Conservation (phyloP, 2,797 vertebrate genomes). For the Luscinia megarhynchos region DNA sequence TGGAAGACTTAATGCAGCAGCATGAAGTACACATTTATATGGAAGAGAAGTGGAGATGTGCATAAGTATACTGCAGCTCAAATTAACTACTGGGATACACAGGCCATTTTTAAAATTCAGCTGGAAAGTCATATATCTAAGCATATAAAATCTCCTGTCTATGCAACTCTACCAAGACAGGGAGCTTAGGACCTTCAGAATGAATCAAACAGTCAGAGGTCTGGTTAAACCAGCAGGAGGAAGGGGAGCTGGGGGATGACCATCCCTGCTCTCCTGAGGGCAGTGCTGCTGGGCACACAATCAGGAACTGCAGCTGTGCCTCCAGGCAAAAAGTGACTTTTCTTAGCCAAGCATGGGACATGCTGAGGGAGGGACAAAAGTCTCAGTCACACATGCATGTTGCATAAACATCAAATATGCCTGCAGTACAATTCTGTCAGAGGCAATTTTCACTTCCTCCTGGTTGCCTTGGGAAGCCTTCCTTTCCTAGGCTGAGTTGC, state of each 20-base stretch:
- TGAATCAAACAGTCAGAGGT: background rate
- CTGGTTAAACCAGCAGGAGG: background rate
- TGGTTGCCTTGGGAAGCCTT: background rate
- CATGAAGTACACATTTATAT: background rate
- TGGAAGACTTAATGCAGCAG: background rate
- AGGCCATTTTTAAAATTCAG: background rate
- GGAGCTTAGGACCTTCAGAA: background rate
- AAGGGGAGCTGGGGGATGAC: background rate
- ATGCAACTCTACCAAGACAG: background rate
- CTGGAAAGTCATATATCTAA: background rate
- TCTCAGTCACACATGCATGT: background rate
- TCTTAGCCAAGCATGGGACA: background rate
- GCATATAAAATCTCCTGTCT: background rate
- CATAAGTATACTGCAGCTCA: background rate
- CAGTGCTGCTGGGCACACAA: background rate
- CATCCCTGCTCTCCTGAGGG: background rate
- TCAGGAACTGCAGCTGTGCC: too few relatives aligned
- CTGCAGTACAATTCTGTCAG: background rate
- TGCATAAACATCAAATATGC: background rate
- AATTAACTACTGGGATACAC: background rate
- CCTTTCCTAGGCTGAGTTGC: background rate
- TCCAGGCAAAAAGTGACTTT: background rate
- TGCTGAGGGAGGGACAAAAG: background rate
- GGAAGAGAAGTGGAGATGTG: background rate
- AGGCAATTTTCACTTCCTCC: background rate